Evolutionary conservation across 2,113 vertebrate species (phyloP), one percentile per base, ranked within the genome.

Genomic region (Lontra canadensis): DNA sequence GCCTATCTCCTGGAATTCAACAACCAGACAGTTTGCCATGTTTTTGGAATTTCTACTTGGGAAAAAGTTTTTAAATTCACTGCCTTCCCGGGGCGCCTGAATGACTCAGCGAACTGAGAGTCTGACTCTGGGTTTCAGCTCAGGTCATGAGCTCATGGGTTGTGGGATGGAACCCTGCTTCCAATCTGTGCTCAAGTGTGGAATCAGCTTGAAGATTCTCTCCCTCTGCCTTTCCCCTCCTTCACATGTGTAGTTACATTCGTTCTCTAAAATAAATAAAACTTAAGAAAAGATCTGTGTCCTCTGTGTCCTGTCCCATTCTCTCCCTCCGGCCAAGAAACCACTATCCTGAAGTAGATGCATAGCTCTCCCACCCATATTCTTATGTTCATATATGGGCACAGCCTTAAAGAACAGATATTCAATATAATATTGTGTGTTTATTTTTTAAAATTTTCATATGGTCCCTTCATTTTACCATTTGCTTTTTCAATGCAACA

Each of bases 311-410:
- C 25, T 21, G 18, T 11, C 8, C 34, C 18, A 34, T 36, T 49
- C 2, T 34, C 57, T 29, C 26, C 4, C n/a, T 52, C 63, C 21
- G 3, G 26, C 17, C n/a, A 39, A 44, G 55, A 80, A 90, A 73
- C 14, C 47, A 61, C 7, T 47, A 12, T 42, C 26, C 17, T 39
- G 17, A 88, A 81, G 20, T 14, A 82, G 20, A 10, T 21, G 8
- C 3, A 4, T 15, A 10, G 39, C 14, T 49, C 31, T 88, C 52
- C 20, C 21, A 5, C 10, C 29, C 1, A 15, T 1, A 5, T 29
- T 78, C 42, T 78, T 49, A 14, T 23, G 5, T 57, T 71, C 15
- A 67, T 0, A 18, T 25, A 55, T 13, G 36, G 26, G 7, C 74
- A 31, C 7, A 47, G 2, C 31, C n/a, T 25, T 29, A 63, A 67